phyloP scores from a whole-genome alignment of 2,113 vertebrate species.

The Melanocharis versteri region DNA sequence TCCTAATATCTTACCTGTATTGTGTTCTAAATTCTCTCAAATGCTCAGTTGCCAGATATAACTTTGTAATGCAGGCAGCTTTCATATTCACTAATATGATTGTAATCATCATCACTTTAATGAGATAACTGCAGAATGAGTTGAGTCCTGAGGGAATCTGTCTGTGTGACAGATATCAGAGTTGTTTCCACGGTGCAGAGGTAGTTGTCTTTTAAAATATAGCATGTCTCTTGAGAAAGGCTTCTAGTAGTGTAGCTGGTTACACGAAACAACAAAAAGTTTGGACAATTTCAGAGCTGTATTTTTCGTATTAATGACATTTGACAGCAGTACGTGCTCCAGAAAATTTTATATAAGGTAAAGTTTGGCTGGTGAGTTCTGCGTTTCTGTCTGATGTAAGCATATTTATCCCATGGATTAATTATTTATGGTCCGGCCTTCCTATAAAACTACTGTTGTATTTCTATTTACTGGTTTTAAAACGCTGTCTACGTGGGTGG shows the following conservation, averaged over 20 bases:
- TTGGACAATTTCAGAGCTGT: not conserved
- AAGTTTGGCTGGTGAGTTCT: not conserved
- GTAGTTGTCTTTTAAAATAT: not conserved
- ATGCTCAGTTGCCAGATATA: not conserved
- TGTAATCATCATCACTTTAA: not conserved
- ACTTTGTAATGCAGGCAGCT: not conserved
- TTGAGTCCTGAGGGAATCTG: not conserved
- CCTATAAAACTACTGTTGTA: conserved; percentile 62
- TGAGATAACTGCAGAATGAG: not conserved
- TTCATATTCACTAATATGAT: not conserved
- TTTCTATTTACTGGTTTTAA: conserved; percentile 54
- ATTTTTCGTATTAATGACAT: not conserved
- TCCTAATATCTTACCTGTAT: not conserved
- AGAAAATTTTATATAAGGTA: not conserved
- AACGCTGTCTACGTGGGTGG: conserved; percentile 68
- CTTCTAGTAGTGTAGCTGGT: not conserved
- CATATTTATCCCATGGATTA: conserved; percentile 47
- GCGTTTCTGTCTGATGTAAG: conserved; percentile 6
- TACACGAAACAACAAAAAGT: not conserved
- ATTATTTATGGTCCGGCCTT: conserved; percentile 55
- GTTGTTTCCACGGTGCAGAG: not conserved
- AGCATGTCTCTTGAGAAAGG: not conserved
- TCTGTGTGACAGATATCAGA: not conserved
- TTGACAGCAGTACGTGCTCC: not conserved
- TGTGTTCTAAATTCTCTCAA: not conserved